Base-by-base conservation (phyloP, 2,888 invertebrate species). In the Andrena haemorrhoa region DNA sequence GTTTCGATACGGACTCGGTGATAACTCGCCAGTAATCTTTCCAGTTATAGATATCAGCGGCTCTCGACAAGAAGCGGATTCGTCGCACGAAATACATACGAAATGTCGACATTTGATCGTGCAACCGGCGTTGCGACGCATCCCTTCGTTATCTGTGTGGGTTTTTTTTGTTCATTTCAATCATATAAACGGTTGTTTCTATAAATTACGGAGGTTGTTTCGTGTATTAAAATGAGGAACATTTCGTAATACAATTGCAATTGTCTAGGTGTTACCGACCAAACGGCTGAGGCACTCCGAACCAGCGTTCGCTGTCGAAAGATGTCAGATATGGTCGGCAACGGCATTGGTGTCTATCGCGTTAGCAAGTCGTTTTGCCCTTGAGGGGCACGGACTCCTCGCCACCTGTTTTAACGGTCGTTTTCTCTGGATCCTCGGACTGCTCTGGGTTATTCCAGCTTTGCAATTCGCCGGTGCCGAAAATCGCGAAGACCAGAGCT, bases 391-490 rank as follows among this genome's bases (percentile, higher is more conserved):
- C 85, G 8, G 92, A 93, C 87, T 94, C 94, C 84, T 94, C 94
- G n/a, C 3, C 58, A 0, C 56, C 56, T 1, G 4, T 26, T 5
- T 60, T 60, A 7, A 56, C 29, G 6, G 61, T 26, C 1, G 82
- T 89, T 86, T 74, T 75, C 4, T 72, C 72, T 6, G 63, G 78
- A 12, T 73, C 63, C 16, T 65, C n/a, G 0, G 1, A 63, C 4
- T 8, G 47, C 0, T 79, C 77, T 1, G 92, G 93, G 56, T 89
- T 92, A 87, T 95, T 95, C 95, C 95, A 95, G 1, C 90, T 80
- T 86, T 95, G 97, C 35, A 96, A 93, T 60, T 96, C 96, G 0
- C 97, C 97, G 0, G 95, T 95, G 0, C 97, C 97, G 88, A 97
- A 95, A 47, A 95, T 72, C 12, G 96, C 94, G 94, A 96, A 97